phyloP scores from a whole-genome alignment of 1,140 invertebrate species.

The Anastrepha ludens region DNA sequence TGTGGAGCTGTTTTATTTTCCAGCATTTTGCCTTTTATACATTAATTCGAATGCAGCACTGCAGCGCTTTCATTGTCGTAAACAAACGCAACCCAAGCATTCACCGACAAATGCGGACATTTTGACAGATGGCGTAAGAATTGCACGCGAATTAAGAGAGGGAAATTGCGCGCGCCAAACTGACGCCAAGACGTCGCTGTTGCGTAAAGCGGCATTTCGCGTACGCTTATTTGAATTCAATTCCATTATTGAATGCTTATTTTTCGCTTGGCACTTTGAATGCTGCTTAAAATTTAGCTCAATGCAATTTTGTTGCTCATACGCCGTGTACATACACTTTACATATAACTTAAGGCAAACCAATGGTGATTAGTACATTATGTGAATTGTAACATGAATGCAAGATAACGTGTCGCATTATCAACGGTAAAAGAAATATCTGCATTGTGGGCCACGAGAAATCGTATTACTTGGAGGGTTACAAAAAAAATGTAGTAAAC shows the following conservation, averaged over 20 bases:
- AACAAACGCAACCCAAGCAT: constrained; percentile 20
- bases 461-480: no score
- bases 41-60: neutral
- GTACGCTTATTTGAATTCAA: neutral
- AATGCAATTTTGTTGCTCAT: no score
- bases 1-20: neutral
- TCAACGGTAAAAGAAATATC: no score
- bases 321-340: no score
- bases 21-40: neutral
- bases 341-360: no score
- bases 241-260: neutral
- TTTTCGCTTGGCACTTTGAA: neutral
- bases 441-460: no score
- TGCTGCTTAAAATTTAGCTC: neutral
- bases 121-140: constrained; percentile 49
- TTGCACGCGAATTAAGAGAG: constrained; percentile 17
- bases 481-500: no score
- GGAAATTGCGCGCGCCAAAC: constrained; percentile 7
- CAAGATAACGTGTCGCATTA: no score
- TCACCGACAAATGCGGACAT: constrained; percentile 36
- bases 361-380: no score
- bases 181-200: constrained; percentile 6
- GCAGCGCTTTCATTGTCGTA: neutral
- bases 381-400: no score
- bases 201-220: neutral